Base-by-base conservation (phyloP, 2,888 invertebrate species). In the Hemicrepidius hirtus region DNA sequence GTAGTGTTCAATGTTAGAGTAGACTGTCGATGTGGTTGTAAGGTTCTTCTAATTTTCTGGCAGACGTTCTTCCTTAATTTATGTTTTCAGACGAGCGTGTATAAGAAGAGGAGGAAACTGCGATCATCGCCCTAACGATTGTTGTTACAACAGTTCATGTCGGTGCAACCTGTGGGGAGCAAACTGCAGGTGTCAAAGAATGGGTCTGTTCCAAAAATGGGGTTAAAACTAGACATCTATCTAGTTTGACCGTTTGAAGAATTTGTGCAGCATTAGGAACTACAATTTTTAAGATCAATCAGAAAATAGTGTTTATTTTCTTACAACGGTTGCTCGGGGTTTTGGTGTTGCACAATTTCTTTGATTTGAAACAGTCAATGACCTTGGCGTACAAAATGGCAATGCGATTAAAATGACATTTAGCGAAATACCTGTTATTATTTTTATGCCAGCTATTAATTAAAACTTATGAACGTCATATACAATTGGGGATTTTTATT, bases 131-230 rank as follows among this genome's bases (percentile, higher is more conserved):
- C 93, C 93, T 10, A 92, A 93, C 76, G 95, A 95, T 86, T 95
- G 95, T 89, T 95, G 95, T 89, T 92, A 92, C 88, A 94, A 93
- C 81, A 93, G 94, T 76, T 93, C 94, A 76, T 96, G 95, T 87
- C 91, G 95, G 76, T 96, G 95, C 90, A 95, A 95, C 87, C 89
- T 95, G 63, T 96, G 95, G 95, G 95, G 95, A 73, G 92, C 94
- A 84, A 95, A 96, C 89, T 95, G 95, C 87, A 91, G 93, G 82
- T 96, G 95, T 87, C 95, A 95, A 87, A 91, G 95, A 81, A 92
- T 94, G 91, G 95, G 96, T 74, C 91, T 95, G 84, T 95, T 95
- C 90, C 95, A 95, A 86, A 94, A 94, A 88, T 94, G 94, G 93
- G 94, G 94, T 85, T 93, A 90, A 88, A 84, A 74, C 24, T 10